Percentiles rank a stretch among this genome's conserved stretches.
Evolutionary conservation across 1,140 invertebrate species (phyloP).

Genomic region (Nasonia longicornis): DNA sequence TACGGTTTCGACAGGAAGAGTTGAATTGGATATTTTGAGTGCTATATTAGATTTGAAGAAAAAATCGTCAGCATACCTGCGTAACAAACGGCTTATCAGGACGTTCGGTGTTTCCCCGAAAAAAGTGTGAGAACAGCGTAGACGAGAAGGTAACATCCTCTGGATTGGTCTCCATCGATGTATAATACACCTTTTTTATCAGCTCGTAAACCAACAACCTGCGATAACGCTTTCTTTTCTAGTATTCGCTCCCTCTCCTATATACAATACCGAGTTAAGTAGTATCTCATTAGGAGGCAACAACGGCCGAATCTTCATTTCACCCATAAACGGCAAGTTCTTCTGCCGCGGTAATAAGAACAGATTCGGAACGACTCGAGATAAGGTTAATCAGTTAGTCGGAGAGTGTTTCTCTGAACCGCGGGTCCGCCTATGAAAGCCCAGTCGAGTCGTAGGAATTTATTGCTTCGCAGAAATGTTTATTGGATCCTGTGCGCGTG

Average conservation of each 20-base stretch:
- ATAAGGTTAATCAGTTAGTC: slow-evolving; percentile 18
- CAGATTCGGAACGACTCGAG: background rate
- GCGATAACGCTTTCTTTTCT: slow-evolving; percentile 1
- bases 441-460: background rate
- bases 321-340: background rate
- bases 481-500: slow-evolving; percentile 3
- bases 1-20: too few species aligned
- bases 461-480: slow-evolving; percentile 25
- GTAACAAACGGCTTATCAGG: too few species aligned
- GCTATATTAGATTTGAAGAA: too few species aligned
- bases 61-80: too few species aligned
- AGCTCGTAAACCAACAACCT: background rate
- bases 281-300: slow-evolving; percentile 7
- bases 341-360: slow-evolving; percentile 6
- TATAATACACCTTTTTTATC: background rate
- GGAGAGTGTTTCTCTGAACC: slow-evolving; percentile 12
- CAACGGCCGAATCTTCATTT: background rate
- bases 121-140: background rate
- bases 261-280: background rate
- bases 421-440: background rate
- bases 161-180: too few species aligned
- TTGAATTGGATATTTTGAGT: too few species aligned
- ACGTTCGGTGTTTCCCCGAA: background rate
- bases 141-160: background rate
- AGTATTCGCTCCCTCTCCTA: background rate